phyloP scores from a whole-genome alignment of 2,888 invertebrate genomes.

The Drosophila testacea region DNA sequence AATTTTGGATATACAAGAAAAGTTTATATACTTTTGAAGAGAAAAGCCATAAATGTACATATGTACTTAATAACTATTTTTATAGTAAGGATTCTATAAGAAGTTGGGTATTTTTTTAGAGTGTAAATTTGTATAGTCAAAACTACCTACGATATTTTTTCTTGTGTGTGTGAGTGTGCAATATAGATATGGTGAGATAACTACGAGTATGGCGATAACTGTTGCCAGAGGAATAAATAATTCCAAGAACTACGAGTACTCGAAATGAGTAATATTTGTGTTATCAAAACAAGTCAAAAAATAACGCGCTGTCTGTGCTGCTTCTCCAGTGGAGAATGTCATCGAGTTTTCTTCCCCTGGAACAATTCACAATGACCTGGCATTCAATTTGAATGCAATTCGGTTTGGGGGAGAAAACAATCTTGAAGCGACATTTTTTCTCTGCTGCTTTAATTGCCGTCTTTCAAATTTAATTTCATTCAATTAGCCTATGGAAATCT shows the following conservation, averaged over 20 bases:
- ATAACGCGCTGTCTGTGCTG: constrained; percentile 46
- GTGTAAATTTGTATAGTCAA: background rate
- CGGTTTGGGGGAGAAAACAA: constrained; percentile 3
- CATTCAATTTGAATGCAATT: constrained; percentile 36
- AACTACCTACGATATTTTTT: constrained; percentile 1
- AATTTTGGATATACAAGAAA: no score
- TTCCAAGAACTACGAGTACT: constrained; percentile 40
- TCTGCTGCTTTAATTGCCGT: constrained; percentile 57
- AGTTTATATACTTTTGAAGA: no score
- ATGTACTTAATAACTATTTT: no score
- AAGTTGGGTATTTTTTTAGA: no score
- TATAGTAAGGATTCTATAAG: no score
- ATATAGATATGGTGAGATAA: constrained; percentile 35
- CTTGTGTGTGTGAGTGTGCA: background rate
- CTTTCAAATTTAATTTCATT: constrained; percentile 77
- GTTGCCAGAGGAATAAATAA: constrained; percentile 2
- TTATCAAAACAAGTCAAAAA: constrained; percentile 47
- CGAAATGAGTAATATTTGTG: constrained; percentile 24
- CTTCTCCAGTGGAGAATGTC: background rate
- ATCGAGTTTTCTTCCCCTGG: background rate
- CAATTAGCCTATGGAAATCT: constrained; percentile 76
- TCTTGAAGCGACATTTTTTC: constrained; percentile 48
- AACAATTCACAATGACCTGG: constrained; percentile 36
- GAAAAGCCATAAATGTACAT: no score
- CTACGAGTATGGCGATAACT: constrained; percentile 23